Conservation (phyloP, 2,113 vertebrate genomes). For the Motacilla tschutschensis region DNA sequence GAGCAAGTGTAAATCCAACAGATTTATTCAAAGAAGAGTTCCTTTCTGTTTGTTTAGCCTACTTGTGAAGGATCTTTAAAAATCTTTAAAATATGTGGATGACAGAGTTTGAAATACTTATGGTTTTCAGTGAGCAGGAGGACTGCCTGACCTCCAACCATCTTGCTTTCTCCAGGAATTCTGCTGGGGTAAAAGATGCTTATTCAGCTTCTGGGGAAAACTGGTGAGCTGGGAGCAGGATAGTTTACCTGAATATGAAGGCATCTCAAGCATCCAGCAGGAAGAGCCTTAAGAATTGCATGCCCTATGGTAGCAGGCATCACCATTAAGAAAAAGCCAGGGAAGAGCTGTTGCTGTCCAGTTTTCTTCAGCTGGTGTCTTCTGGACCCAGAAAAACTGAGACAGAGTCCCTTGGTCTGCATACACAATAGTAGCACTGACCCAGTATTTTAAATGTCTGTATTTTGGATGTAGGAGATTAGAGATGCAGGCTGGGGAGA, state of each 20-base stretch:
- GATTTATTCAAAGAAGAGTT: not conserved
- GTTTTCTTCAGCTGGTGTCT: not conserved
- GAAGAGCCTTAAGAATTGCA: not conserved
- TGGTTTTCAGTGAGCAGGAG: not conserved
- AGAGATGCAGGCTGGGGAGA: not conserved
- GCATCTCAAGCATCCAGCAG: not conserved
- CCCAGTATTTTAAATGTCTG: not conserved
- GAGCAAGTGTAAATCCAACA: not conserved
- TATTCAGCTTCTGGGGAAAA: not conserved
- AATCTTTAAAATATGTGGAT: not conserved
- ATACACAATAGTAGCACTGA: not conserved
- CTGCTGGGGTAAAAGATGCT: not conserved
- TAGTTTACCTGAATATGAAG: not conserved
- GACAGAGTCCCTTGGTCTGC: not conserved
- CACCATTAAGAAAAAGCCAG: not conserved
- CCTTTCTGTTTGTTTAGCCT: not conserved
- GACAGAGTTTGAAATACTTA: not conserved
- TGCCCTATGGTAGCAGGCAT: not conserved
- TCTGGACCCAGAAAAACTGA: not conserved
- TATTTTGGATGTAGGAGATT: not conserved
- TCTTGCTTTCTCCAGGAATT: not conserved
- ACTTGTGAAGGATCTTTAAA: not conserved
- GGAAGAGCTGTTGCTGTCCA: not conserved
- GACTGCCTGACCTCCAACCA: not conserved
- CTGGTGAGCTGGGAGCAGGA: not conserved